Conservation (phyloP, 2,113 vertebrate genomes). For the Eudorcas thomsonii region DNA sequence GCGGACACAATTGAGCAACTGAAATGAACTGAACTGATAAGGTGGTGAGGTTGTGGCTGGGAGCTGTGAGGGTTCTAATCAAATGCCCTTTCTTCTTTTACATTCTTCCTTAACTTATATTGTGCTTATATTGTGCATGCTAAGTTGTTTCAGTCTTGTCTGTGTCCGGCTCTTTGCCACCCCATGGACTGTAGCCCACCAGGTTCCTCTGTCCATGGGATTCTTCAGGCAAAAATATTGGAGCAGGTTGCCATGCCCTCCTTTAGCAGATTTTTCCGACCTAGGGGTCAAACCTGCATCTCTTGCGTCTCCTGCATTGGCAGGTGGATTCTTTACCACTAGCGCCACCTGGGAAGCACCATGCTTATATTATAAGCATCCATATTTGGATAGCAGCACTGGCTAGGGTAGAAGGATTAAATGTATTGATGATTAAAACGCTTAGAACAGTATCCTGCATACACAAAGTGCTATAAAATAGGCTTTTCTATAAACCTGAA, state of each 20-base stretch:
- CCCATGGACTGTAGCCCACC: background rate
- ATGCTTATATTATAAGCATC: background rate
- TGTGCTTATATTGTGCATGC: background rate
- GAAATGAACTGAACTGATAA: too few species aligned
- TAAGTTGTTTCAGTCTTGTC: background rate
- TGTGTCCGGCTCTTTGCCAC: background rate
- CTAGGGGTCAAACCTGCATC: fast-evolving
- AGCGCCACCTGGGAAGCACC: background rate
- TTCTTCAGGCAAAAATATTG: background rate
- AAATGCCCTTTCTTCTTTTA: background rate
- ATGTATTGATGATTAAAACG: background rate
- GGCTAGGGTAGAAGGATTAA: background rate
- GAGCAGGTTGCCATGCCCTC: background rate
- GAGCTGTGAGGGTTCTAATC: background rate
- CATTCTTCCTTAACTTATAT: background rate
- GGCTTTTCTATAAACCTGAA: background rate
- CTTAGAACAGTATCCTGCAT: background rate
- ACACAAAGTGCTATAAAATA: background rate
- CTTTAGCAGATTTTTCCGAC: background rate
- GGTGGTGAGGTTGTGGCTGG: background rate
- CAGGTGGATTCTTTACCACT: background rate
- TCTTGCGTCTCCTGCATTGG: background rate
- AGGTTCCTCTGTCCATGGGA: background rate
- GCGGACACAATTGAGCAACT: fast-evolving
- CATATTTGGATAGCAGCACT: background rate